Percentiles rank a stretch among this genome's conserved stretches.
Evolutionary conservation across 2,888 invertebrate genomes (phyloP).

Genomic region (Cepaea hortensis): DNA sequence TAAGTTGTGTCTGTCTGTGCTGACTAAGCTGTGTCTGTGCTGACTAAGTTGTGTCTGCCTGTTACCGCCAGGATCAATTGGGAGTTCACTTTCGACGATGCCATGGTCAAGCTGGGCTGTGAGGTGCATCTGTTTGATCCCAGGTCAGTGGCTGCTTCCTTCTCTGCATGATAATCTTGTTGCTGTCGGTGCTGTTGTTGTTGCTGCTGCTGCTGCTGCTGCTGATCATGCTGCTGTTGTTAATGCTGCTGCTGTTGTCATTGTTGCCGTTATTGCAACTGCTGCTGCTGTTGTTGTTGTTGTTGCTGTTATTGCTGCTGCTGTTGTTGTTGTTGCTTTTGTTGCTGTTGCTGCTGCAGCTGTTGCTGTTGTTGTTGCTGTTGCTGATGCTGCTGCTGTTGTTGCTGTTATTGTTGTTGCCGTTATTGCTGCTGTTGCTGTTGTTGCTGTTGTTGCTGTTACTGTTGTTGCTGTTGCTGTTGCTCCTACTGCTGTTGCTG

Average conservation of each 20-base stretch:
- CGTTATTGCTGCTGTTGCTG: too few species aligned
- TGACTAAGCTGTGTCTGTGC: too few species aligned
- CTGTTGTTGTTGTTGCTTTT: not conserved
- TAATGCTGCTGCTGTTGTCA: not conserved
- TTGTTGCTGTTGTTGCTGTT: too few species aligned
- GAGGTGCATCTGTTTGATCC: slow-evolving; percentile 57
- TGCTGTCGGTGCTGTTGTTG: not conserved
- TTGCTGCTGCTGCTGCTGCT: not conserved
- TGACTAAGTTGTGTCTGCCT: not conserved
- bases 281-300: too few species aligned
- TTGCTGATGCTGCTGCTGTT: not conserved
- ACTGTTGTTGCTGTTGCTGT: too few species aligned
- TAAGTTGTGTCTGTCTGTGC: too few species aligned
- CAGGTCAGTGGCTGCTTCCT: slow-evolving; percentile 39
- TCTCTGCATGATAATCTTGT: too few species aligned
- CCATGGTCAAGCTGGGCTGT: slow-evolving; percentile 54
- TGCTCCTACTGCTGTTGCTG: too few species aligned
- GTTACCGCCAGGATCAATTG: slow-evolving; percentile 50
- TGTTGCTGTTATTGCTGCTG: too few species aligned
- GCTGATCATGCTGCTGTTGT: not conserved
- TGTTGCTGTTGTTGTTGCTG: not conserved
- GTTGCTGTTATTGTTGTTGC: not conserved
- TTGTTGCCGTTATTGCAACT: too few species aligned
- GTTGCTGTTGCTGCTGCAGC: not conserved
- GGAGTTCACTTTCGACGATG: slow-evolving; percentile 56